These are phyloP conservation scores for Gymnobelideus leadbeateri DNA, from an alignment of 2,113 vertebrate species.

Conservation along the genomic window DNA sequence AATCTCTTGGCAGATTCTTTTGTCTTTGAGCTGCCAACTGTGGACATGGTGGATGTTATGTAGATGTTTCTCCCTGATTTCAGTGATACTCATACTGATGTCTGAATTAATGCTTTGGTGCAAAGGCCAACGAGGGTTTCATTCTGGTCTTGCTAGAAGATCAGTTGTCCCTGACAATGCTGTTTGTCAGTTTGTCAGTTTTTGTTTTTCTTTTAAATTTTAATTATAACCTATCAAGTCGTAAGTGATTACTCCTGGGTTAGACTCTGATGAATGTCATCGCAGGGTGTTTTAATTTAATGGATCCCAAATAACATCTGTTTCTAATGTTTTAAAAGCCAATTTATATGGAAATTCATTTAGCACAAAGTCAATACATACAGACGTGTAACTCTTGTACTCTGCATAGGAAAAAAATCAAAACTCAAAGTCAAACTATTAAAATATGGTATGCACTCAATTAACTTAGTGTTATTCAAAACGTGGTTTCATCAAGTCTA, in stretches of 20 bases:
- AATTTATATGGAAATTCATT: constrained; percentile 88
- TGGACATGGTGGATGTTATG: not conserved
- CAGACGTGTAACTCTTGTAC: constrained; percentile 63
- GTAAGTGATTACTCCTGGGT: constrained; percentile 82
- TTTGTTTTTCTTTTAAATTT: constrained; percentile 84
- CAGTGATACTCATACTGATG: constrained; percentile 55
- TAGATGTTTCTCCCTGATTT: constrained; percentile 31
- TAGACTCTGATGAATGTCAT: constrained; percentile 82
- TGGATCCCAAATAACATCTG: constrained; percentile 81
- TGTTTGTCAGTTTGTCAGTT: constrained; percentile 74
- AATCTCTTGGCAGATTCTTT: constrained; percentile 10
- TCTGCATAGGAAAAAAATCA: constrained; percentile 68
- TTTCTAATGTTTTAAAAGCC: constrained; percentile 86
- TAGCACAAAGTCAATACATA: constrained; percentile 79
- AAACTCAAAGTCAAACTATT: constrained; percentile 75
- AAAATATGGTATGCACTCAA: constrained; percentile 54
- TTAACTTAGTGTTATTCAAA: constrained; percentile 43
- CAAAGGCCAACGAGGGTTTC: constrained; percentile 71
- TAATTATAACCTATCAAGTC: constrained; percentile 86
- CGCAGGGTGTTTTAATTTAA: constrained; percentile 86
- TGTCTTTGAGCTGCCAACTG: not conserved
- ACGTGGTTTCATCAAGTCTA: constrained; percentile 16
- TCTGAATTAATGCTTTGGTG: constrained; percentile 70
- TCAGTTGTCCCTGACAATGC: constrained; percentile 67
- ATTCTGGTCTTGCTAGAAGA: constrained; percentile 74